phyloP scores from a whole-genome alignment of 2,888 invertebrate species.

The Lamellibrachia satsuma region DNA sequence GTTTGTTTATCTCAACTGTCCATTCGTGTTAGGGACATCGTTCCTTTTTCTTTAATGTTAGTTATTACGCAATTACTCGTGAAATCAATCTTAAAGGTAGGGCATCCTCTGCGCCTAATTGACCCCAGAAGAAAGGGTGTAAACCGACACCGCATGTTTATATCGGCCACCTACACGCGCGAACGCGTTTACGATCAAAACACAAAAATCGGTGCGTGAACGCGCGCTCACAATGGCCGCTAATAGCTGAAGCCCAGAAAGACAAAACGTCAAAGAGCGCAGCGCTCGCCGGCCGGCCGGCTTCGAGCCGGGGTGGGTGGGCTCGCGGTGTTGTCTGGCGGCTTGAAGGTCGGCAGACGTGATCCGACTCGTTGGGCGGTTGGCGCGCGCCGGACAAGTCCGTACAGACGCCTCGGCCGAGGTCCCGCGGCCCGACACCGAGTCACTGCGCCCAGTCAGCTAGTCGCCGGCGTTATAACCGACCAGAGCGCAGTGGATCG shows the following conservation, averaged over 20 bases:
- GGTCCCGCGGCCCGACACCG: not conserved
- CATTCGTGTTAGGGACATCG: not conserved
- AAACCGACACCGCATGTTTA: not conserved
- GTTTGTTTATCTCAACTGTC: not conserved
- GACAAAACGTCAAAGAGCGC: not conserved
- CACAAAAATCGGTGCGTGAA: not conserved
- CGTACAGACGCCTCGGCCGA: not conserved
- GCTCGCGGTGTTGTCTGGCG: not conserved
- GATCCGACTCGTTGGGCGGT: not conserved
- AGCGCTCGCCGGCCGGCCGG: not conserved
- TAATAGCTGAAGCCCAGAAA: not conserved
- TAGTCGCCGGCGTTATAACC: not conserved
- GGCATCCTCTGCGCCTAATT: not conserved
- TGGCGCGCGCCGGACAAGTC: not conserved
- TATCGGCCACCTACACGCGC: not conserved
- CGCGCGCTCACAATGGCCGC: not conserved
- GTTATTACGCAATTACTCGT: not conserved
- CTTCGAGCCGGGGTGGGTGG: not conserved
- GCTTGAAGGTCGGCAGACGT: not conserved
- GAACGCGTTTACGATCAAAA: slow-evolving; percentile 1
- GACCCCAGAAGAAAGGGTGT: not conserved
- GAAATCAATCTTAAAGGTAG: not conserved
- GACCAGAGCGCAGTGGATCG: not conserved
- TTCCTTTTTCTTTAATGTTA: not conserved
- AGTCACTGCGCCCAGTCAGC: not conserved